Evolutionary conservation across 53 echinoderm and acorn worm genomes (phyloP), one percentile per base, ranked within the genome.

Genomic region (Echinometra lucunter): DNA sequence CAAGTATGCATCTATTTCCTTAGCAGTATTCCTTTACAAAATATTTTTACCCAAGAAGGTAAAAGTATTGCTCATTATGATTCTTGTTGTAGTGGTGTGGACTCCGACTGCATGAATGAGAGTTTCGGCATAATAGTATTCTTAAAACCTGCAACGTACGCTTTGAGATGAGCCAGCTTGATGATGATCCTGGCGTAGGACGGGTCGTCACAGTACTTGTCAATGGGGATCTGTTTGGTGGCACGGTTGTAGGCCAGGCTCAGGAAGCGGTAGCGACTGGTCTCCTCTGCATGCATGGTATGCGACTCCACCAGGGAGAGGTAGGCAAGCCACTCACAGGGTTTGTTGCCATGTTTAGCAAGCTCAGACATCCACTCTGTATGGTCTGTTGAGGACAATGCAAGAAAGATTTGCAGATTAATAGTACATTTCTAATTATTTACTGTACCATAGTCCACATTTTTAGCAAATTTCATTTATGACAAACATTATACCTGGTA

Each of bases 251-350:
- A 98, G 45, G 92, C 94, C 45, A 91, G 92, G 89, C 94, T 96
- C 91, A 98, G 94, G 82, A 85, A 95, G 18, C 95, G 85, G 35
- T 94, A 96, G 19, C 95, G 72, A 44, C 91, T 95, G 93, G 89
- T 95, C 21, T 70, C 91, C 91, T 96, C 95, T 30, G 78, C 53
- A 32, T 93, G 70, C 19, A 92, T 42, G 25, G 94, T 66, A 57
- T 95, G 96, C 7, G 44, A 74, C 63, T 98, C 99, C 1, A 98
- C 91, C 28, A 93, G 83, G n/a, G 74, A 88, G 21, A 98, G 97
- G 87, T 95, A 98, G 25, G 92, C 94, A 2, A 98, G 95, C 99
- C 99, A 98, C 78, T 98, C 97, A 18, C 96, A 95, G 18, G 99
- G 98, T 89, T 90, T 89, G 97, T 98, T 95, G 44, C 99, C 98